Percentiles rank a stretch among this genome's conserved stretches.
Conservation (phyloP, 2,113 vertebrate species). For the Spheniscus mendiculus region DNA sequence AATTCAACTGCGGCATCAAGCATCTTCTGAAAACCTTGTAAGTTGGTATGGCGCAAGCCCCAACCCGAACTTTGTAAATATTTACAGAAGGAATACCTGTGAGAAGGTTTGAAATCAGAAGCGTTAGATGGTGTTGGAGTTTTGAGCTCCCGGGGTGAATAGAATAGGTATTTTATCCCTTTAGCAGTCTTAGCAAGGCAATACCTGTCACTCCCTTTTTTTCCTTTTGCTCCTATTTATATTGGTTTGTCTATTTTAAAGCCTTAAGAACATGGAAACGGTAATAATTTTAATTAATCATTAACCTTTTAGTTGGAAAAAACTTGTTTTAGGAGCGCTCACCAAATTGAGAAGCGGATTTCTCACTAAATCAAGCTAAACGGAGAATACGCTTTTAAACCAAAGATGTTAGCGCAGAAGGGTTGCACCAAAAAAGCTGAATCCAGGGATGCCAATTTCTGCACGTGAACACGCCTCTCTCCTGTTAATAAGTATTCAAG, state of each 20-base stretch:
- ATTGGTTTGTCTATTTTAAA: not conserved
- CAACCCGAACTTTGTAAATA: not conserved
- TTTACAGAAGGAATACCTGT: not conserved
- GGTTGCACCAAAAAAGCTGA: not conserved
- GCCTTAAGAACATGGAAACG: not conserved
- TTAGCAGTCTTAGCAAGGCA: not conserved
- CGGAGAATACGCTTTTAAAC: not conserved
- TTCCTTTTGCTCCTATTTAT: not conserved
- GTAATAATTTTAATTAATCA: not conserved
- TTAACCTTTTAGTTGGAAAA: not conserved
- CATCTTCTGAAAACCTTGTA: not conserved
- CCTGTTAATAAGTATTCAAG: not conserved
- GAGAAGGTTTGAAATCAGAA: not conserved
- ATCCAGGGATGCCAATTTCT: not conserved
- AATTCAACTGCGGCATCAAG: not conserved
- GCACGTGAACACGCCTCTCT: not conserved
- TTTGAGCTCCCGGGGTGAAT: not conserved
- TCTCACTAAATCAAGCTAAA: not conserved
- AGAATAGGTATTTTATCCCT: not conserved
- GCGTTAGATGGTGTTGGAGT: not conserved
- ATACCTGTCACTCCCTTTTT: too few species aligned
- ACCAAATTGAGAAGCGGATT: not conserved
- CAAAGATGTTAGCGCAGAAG: not conserved
- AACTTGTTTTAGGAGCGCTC: not conserved
- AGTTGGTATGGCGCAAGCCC: rapidly evolving